Base-by-base conservation (phyloP, 2,888 invertebrate genomes). In the Standfussiana lucernea region DNA sequence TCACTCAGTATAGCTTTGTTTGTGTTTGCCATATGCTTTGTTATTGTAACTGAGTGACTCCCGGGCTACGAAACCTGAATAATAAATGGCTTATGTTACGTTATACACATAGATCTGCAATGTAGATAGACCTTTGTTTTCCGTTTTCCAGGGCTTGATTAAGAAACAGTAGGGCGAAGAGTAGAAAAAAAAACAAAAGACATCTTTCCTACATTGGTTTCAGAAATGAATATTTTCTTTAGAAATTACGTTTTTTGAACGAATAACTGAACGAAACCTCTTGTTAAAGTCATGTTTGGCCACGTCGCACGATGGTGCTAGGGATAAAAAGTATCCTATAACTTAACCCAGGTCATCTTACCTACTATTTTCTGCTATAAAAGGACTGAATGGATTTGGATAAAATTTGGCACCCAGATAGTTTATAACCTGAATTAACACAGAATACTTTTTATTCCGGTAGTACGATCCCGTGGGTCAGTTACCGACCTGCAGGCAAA, bases 41-140 rank as follows among this genome's bases (percentile, higher is more conserved):
- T 64, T 72, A 80, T 64, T 72, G 62, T 80, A 37, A 64, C 62
- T 37, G 72, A 77, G 37, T 64, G 80, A 77, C 32, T 32, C 18
- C 45, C 42, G 45, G 72, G 45, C 21, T 64, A 3, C 5, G 21
- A n/a, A 80, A 64, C 53, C 47, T 72, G 45, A 72, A 77, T 77
- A 72, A 56, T 56, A 72, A 72, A 77, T 72, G 11, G 45, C 8
- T 67, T 64, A 62, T 56, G 21, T 80, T 32, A 56, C 18, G 5
- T 62, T 28, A 28, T 50, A 28, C 42, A 61, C 68, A 42, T 28
- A 35, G 8, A 64, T 24, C 37, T 45, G 18, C n/a, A 6, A 42
- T 15, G 11, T n/a, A 59, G 7, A 35, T 42, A 8, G 7, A 2
- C 28, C 18, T 32, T 15, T 50, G 50, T 37, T 50, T 69, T 50